phyloP scores from a whole-genome alignment of 2,888 invertebrate species.

The Sinelater perroti region DNA sequence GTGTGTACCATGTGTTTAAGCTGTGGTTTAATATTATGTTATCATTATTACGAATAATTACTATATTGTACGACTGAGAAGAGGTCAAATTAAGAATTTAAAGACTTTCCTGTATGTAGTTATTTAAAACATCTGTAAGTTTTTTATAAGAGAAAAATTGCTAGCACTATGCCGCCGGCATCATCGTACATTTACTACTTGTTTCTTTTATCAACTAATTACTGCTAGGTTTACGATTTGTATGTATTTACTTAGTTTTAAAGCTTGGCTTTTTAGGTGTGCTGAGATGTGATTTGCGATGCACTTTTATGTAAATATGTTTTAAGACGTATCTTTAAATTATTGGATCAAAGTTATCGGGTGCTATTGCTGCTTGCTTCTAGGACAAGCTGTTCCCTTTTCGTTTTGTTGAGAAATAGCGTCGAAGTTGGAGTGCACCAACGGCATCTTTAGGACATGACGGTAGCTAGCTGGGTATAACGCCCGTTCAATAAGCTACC shows the following conservation, averaged over 20 bases:
- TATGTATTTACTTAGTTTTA: slow-evolving; percentile 53
- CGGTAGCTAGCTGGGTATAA: too few relatives aligned
- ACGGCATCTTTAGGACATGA: too few relatives aligned
- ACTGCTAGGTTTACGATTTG: slow-evolving; percentile 44
- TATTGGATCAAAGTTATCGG: slow-evolving; percentile 50
- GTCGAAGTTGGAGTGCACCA: too few relatives aligned
- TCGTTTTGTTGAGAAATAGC: slow-evolving; percentile 14
- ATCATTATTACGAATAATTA: not conserved
- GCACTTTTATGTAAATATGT: slow-evolving; percentile 56
- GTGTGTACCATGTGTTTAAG: slow-evolving; percentile 54
- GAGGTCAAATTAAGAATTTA: slow-evolving; percentile 19
- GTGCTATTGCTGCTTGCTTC: slow-evolving; percentile 51
- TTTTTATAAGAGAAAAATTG: slow-evolving; percentile 11
- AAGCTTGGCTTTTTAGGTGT: slow-evolving; percentile 56
- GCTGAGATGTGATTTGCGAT: slow-evolving; percentile 57
- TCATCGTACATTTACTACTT: slow-evolving; percentile 26
- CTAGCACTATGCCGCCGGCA: slow-evolving; percentile 17
- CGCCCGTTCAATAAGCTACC: too few relatives aligned
- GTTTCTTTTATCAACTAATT: slow-evolving; percentile 28
- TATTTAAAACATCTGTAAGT: slow-evolving; percentile 16
- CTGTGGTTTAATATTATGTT: slow-evolving; percentile 49
- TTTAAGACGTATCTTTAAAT: slow-evolving; percentile 47
- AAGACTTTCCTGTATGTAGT: slow-evolving; percentile 21
- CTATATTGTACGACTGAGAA: slow-evolving; percentile 34
- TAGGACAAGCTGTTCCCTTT: slow-evolving; percentile 21